Percentiles rank a stretch among this genome's conserved stretches.
Conservation (phyloP, 2,113 vertebrate genomes). For the Noturus placidus region DNA sequence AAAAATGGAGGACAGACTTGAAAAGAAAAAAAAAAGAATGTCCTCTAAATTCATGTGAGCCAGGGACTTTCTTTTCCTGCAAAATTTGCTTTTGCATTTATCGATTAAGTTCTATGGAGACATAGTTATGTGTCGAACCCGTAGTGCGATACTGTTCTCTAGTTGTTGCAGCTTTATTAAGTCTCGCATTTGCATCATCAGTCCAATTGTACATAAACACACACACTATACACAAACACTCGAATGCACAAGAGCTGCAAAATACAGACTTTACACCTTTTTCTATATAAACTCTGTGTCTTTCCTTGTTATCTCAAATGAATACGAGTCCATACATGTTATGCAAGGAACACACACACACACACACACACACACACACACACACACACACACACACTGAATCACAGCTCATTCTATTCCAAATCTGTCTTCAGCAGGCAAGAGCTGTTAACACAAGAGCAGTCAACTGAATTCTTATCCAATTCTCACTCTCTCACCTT, state of each 20-base stretch:
- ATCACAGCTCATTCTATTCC: neutral
- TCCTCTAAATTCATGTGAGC: neutral
- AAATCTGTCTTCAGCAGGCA: neutral
- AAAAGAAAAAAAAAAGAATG: neutral
- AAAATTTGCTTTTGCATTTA: too few relatives aligned
- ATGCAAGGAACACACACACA: neutral
- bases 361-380: constrained; percentile 25
- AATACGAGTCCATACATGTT: neutral
- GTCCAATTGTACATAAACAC: neutral
- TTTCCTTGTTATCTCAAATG: neutral
- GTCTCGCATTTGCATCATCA: neutral
- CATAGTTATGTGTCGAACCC: neutral
- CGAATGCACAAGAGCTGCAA: neutral
- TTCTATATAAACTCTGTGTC: neutral
- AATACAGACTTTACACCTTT: neutral
- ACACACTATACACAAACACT: neutral
- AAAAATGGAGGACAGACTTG: neutral
- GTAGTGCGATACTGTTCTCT: neutral
- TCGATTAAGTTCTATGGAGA: neutral
- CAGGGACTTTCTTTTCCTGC: too few relatives aligned
- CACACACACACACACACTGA: neutral
- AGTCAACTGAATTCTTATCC: neutral
- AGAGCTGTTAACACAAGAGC: neutral
- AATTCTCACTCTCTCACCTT: neutral
- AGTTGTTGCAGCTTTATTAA: neutral